A percentile compares a stretch with the other conserved stretches of the same genome.
These are phyloP conservation scores for Rhyacichthys aspro DNA, from an alignment of 2,797 vertebrate species.

Conservation along the genomic window DNA sequence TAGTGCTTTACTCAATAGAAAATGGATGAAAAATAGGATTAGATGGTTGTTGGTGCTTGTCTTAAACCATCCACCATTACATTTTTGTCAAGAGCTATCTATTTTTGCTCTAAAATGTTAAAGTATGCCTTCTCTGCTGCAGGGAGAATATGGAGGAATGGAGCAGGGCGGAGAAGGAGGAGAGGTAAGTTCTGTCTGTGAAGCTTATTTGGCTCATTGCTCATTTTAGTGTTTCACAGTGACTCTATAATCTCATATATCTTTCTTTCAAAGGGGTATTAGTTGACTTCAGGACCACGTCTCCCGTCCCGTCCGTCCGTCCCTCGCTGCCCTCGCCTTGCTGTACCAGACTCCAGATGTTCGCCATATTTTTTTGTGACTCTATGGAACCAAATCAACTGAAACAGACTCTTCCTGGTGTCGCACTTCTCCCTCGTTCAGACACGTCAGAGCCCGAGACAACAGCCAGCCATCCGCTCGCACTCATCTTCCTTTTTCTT, in stretches of 20 bases:
- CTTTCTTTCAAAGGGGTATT: slow-evolving; percentile 76
- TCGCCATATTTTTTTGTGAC: slow-evolving; percentile 83
- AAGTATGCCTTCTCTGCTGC: slow-evolving; percentile 25
- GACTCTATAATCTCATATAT: background rate
- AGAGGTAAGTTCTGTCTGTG: slow-evolving; percentile 68
- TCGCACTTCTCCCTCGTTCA: slow-evolving; percentile 34
- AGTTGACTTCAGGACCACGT: slow-evolving; percentile 57
- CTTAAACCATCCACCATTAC: background rate
- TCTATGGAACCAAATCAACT: slow-evolving; percentile 76
- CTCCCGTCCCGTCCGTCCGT: slow-evolving; percentile 44
- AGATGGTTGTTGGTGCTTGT: background rate
- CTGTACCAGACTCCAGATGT: slow-evolving; percentile 75
- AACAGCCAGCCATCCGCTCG: slow-evolving; percentile 4
- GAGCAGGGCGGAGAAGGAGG: slow-evolving; percentile 82
- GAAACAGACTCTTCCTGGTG: slow-evolving; percentile 77
- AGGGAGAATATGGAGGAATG: slow-evolving; percentile 82
- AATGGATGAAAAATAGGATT: background rate
- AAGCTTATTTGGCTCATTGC: background rate
- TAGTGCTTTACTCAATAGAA: background rate
- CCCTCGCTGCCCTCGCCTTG: slow-evolving; percentile 58
- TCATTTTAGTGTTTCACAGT: too few species aligned
- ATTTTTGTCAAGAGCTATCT: background rate
- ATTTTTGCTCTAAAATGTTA: background rate
- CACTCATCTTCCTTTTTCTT: slow-evolving; percentile 1
- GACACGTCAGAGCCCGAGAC: background rate